Evolutionary conservation across 2,113 vertebrate species (phyloP).

Genomic region (Gasterosteus nipponicus): DNA sequence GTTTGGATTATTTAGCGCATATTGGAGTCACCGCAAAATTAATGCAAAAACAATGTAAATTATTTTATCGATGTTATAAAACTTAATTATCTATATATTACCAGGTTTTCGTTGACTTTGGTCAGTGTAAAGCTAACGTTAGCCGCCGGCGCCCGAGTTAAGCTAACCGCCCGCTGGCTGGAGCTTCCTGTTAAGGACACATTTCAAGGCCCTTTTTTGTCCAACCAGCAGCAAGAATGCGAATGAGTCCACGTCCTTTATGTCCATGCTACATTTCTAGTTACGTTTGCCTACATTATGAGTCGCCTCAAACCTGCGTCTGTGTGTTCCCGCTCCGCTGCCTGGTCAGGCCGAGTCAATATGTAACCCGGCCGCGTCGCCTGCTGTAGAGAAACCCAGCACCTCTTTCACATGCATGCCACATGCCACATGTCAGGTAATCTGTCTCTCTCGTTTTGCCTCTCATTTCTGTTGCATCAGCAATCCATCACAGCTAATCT

Average conservation of each 20-base stretch:
- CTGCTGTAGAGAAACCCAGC: conserved; percentile 75
- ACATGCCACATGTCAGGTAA: conserved; percentile 80
- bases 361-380: conserved; percentile 75
- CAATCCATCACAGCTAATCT: conserved; percentile 65
- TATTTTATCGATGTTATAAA: background rate
- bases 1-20: background rate
- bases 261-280: background rate
- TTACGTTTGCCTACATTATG: conserved; percentile 2
- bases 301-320: conserved; percentile 50
- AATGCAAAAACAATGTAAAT: background rate
- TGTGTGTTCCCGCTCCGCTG: conserved; percentile 43
- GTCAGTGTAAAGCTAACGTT: background rate
- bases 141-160: background rate
- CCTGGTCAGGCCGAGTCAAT: conserved; percentile 78
- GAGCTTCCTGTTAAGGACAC: background rate
- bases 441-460: conserved; percentile 56
- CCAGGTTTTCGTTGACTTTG: background rate
- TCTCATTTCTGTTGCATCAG: conserved; percentile 54
- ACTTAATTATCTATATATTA: background rate
- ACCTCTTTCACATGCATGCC: conserved; percentile 81
- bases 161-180: background rate
- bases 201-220: background rate
- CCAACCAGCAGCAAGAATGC: background rate
- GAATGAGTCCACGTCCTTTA: background rate
- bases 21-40: background rate